Conservation (phyloP, 1,140 invertebrate species). For the Ridgeia piscesae region DNA sequence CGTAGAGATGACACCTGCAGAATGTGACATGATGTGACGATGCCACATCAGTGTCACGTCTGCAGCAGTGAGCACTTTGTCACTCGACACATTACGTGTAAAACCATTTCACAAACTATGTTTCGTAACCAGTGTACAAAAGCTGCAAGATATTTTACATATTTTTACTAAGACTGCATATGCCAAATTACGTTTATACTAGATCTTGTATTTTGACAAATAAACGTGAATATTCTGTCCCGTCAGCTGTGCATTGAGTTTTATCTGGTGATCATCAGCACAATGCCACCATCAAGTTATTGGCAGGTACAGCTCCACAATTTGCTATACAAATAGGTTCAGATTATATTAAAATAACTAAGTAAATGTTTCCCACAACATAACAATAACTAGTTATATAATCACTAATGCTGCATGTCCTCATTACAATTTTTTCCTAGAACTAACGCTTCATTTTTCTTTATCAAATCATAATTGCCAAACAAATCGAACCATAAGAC, state of each 20-base stretch:
- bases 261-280: neutral
- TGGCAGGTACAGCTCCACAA: neutral
- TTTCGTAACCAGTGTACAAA: neutral
- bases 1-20: neutral
- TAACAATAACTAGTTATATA: too few relatives aligned
- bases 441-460: too few relatives aligned
- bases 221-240: constrained; percentile 1
- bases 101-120: neutral
- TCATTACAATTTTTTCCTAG: neutral
- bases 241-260: neutral
- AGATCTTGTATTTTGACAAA: neutral
- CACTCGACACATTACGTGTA: neutral
- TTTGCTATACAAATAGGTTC: neutral
- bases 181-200: neutral
- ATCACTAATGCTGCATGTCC: too few relatives aligned
- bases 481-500: too few relatives aligned
- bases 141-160: neutral
- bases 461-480: too few relatives aligned
- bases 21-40: neutral
- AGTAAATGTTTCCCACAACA: too few relatives aligned
- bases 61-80: neutral
- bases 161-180: constrained; percentile 1
- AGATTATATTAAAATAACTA: too few relatives aligned
- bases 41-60: neutral
- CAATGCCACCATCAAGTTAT: neutral